Evolutionary conservation across 1,140 invertebrate genomes (phyloP).

Genomic region (Hylyphantes graminicola): DNA sequence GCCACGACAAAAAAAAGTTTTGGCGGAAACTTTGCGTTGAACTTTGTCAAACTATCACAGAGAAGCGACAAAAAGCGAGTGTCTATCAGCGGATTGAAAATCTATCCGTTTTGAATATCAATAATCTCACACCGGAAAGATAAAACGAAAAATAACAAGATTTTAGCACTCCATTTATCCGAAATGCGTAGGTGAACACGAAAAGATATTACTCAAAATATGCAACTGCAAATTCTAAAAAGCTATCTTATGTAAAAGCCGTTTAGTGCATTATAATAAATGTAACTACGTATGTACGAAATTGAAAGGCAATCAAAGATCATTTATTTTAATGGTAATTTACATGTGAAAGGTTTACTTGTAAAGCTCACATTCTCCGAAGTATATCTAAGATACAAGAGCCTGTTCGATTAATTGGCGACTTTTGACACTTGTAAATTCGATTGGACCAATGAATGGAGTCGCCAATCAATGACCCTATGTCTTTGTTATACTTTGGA

Average conservation of each 20-base stretch:
- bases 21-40: too few species aligned
- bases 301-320: background rate
- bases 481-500: too few species aligned
- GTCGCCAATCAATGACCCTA: too few species aligned
- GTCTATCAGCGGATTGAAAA: background rate
- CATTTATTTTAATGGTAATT: background rate
- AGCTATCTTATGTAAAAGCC: background rate
- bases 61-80: background rate
- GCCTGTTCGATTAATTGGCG: too few species aligned
- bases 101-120: background rate
- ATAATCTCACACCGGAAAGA: background rate
- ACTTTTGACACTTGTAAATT: too few species aligned
- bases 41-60: too few species aligned
- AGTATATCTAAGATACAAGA: constrained; percentile 19
- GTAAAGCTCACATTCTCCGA: background rate
- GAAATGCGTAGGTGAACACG: background rate
- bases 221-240: background rate
- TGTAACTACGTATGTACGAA: background rate
- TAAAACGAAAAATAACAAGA: background rate
- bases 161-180: constrained; percentile 21
- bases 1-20: too few species aligned
- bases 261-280: background rate
- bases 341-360: background rate
- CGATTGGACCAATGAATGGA: too few species aligned
- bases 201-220: constrained; percentile 4